A percentile compares a stretch with the other conserved stretches of the same genome.
These are phyloP conservation scores for Drosophila histrio DNA, from an alignment of 2,888 invertebrate species.

Conservation along the genomic window DNA sequence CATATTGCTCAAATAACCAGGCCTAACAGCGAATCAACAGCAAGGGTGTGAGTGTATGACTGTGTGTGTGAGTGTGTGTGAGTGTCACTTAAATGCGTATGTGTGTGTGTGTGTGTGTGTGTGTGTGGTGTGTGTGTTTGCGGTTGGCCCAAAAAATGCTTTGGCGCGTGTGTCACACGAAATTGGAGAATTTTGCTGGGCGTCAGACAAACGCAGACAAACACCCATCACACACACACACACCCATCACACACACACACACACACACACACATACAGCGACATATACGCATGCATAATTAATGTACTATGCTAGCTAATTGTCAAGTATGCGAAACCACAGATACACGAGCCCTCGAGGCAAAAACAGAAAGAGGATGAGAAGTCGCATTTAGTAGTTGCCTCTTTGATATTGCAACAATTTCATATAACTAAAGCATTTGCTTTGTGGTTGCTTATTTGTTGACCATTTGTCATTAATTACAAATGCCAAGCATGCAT, in stretches of 20 bases:
- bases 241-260: conserved; percentile 7
- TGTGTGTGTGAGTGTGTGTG: conserved; percentile 3
- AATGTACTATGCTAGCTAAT: conserved; percentile 67
- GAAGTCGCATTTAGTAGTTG: conserved; percentile 25
- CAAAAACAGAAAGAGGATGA: neutral
- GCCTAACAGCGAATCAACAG: conserved; percentile 1
- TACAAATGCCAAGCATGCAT: conserved; percentile 57
- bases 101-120: neutral
- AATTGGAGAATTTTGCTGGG: conserved; percentile 56
- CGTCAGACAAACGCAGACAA: conserved; percentile 43
- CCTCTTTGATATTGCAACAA: conserved; percentile 69
- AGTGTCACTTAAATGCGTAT: conserved; percentile 6
- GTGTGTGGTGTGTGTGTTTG: conserved; percentile 58
- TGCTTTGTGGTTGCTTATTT: conserved; percentile 1
- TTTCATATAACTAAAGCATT: conserved; percentile 34
- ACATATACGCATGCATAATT: conserved; percentile 60
- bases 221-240: conserved; percentile 8
- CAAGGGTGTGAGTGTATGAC: neutral
- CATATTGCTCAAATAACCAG: conserved; percentile 41
- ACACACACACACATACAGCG: conserved; percentile 1
- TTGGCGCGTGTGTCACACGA: conserved; percentile 54
- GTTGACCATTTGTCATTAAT: conserved; percentile 46
- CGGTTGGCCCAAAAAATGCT: conserved; percentile 61
- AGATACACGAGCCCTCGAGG: conserved; percentile 34
- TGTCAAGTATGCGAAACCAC: conserved; percentile 66